Conservation (phyloP, 2,888 invertebrate genomes). For the Andrena marginata region DNA sequence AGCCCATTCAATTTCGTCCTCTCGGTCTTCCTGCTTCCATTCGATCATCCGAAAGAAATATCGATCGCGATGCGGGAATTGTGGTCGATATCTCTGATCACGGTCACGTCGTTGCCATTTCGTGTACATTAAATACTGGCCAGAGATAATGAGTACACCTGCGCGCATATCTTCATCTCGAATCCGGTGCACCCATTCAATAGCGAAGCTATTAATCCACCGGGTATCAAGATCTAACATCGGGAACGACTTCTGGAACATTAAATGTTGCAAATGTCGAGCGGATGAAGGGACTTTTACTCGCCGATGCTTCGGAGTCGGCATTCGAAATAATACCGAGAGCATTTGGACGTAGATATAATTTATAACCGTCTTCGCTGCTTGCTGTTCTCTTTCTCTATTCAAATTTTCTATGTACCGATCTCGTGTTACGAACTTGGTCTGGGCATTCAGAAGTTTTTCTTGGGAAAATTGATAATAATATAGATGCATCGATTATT, state of each 20-base stretch:
- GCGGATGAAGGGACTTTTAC: background rate
- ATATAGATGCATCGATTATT: no score
- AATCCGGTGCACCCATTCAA: constrained; percentile 43
- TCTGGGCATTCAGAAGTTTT: background rate
- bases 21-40: constrained; percentile 3
- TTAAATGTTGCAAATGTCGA: constrained; percentile 14
- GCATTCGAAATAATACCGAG: background rate
- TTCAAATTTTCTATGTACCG: background rate
- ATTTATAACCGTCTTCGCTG: background rate
- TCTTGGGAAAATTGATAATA: no score
- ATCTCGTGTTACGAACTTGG: background rate
- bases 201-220: constrained; percentile 53
- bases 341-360: background rate
- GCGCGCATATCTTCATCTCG: constrained; percentile 55
- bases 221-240: constrained; percentile 48
- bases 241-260: constrained; percentile 23
- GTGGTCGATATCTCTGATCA: constrained; percentile 34
- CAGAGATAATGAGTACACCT: constrained; percentile 57
- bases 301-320: background rate
- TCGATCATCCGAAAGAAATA: constrained; percentile 5
- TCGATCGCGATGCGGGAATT: constrained; percentile 13
- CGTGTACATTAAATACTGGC: constrained; percentile 46
- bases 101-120: constrained; percentile 51
- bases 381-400: no score
- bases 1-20: background rate